phyloP scores from a whole-genome alignment of 2,797 vertebrate species.

The Euthynnus affinis region DNA sequence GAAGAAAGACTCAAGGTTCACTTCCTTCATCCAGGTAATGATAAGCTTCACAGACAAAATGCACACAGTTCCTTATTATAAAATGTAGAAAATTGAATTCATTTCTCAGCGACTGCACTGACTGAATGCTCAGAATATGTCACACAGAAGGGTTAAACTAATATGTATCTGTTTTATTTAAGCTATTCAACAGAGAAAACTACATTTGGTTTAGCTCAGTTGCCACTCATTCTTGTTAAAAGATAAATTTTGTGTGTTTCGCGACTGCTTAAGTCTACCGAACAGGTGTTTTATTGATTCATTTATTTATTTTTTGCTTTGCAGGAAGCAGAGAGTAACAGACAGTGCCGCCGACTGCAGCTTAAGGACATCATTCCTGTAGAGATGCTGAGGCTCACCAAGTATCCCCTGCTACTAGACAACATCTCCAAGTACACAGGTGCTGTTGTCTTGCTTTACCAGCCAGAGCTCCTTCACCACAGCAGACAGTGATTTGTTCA shows the following conservation, averaged over 20 bases:
- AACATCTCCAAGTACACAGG: constrained; percentile 98
- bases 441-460: constrained; percentile 65
- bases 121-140: background rate
- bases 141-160: background rate
- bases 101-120: background rate
- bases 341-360: constrained; percentile 93
- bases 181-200: background rate
- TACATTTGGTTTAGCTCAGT: background rate
- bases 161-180: background rate
- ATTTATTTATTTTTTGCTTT: constrained; percentile 51
- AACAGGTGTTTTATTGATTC: background rate
- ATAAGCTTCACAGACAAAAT: constrained; percentile 1
- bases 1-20: constrained; percentile 97
- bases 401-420: constrained; percentile 97
- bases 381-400: constrained; percentile 97
- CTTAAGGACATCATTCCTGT: constrained; percentile 99
- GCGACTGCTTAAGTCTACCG: background rate
- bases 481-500: constrained; percentile 24
- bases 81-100: too few relatives aligned
- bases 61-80: background rate
- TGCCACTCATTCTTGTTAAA: background rate
- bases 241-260: background rate
- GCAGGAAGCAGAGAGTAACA: constrained; percentile 98
- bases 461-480: constrained; percentile 10
- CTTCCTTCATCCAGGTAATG: constrained; percentile 93